These are phyloP conservation scores for Tanypteryx hageni DNA, from an alignment of 2,888 invertebrate species.

Conservation along the genomic window DNA sequence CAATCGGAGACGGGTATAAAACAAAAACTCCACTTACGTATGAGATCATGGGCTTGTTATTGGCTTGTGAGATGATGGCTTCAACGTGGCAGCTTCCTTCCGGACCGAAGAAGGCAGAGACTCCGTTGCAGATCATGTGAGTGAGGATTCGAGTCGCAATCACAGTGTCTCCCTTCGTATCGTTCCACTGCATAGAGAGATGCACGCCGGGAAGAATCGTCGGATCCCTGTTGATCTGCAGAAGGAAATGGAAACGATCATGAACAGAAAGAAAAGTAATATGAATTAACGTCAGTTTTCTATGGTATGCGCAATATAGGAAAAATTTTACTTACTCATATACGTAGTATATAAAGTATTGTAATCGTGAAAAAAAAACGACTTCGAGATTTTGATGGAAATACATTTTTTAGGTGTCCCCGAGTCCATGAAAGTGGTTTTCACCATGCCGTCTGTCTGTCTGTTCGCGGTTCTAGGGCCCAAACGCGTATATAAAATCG, in stretches of 20 bases:
- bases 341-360: no score
- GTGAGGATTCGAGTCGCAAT: conserved; percentile 89
- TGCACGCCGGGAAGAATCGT: conserved; percentile 85
- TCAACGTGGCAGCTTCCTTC: conserved; percentile 97
- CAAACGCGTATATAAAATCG: no score
- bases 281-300: background rate
- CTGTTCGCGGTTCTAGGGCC: no score
- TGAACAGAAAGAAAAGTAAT: background rate
- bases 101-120: conserved; percentile 96
- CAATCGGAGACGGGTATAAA: background rate
- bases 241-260: conserved; percentile 68
- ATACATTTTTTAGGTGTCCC: no score
- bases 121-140: conserved; percentile 93
- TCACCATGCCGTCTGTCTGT: no score
- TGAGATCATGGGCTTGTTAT: conserved; percentile 97
- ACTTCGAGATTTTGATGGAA: no score
- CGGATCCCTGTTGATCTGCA: conserved; percentile 84
- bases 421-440: no score
- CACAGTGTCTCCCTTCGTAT: conserved; percentile 91
- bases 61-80: conserved; percentile 94
- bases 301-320: no score
- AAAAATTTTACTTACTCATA: no score
- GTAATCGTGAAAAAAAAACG: no score
- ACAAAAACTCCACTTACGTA: conserved; percentile 85
- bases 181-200: conserved; percentile 86